A percentile compares a stretch with the other conserved stretches of the same genome.
Conservation (phyloP, 2,888 invertebrate species). For the Peribatodes rhomboidaria region DNA sequence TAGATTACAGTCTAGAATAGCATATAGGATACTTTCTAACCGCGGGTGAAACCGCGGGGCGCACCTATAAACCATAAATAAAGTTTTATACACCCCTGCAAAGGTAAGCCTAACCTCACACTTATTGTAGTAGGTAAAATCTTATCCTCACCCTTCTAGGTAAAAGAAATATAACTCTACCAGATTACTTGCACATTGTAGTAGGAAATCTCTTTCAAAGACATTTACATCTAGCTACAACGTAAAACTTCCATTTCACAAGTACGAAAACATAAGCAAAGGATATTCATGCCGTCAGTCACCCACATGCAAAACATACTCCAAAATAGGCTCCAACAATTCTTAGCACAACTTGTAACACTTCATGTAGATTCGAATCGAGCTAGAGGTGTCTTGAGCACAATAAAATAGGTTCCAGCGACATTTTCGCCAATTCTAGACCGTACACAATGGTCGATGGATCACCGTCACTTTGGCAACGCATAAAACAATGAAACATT, state of each 20-base stretch:
- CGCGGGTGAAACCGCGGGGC: no score
- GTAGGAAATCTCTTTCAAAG: no score
- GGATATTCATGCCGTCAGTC: slow-evolving; percentile 22
- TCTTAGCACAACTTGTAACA: slow-evolving; percentile 20
- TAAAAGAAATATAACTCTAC: no score
- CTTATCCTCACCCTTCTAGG: no score
- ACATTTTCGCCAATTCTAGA: slow-evolving; percentile 59
- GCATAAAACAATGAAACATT: slow-evolving; percentile 49
- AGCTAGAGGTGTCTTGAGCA: slow-evolving; percentile 42
- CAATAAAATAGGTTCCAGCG: slow-evolving; percentile 51
- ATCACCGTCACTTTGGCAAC: slow-evolving; percentile 56
- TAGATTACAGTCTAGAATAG: no score
- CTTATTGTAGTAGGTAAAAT: no score
- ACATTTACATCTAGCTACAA: no score
- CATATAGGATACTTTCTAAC: no score
- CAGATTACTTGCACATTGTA: no score
- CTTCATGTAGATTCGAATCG: slow-evolving; percentile 30
- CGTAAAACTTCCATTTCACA: background rate
- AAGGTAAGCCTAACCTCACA: no score
- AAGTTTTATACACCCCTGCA: no score
- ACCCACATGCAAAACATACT: slow-evolving; percentile 23
- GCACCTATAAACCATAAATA: no score
- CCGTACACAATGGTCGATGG: slow-evolving; percentile 59
- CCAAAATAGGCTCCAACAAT: slow-evolving; percentile 25
- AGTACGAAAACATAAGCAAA: background rate